phyloP scores from a whole-genome alignment of 64 coral and sea anemone species.

The Actinia tenebrosa region DNA sequence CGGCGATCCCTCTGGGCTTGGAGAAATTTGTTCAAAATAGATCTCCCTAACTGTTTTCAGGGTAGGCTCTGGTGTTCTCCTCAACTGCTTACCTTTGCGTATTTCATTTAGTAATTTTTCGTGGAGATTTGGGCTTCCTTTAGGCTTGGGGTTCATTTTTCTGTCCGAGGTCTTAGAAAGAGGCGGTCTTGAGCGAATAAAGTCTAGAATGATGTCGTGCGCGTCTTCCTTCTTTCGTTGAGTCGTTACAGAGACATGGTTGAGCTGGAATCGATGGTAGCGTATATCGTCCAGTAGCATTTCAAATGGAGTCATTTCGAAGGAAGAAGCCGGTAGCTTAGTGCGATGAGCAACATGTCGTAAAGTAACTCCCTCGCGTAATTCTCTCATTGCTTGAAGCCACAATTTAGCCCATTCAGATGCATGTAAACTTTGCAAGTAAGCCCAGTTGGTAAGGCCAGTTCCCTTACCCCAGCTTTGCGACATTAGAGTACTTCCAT shows the following conservation, averaged over 20 bases:
- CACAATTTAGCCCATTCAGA: conserved; percentile 91
- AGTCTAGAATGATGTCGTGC: conserved; percentile 88
- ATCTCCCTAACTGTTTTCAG: conserved; percentile 68
- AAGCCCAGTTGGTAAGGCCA: conserved; percentile 80
- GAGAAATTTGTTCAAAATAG: conserved; percentile 65
- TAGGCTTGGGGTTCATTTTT: conserved; percentile 78
- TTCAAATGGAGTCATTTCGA: conserved; percentile 83
- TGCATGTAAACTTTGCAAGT: conserved; percentile 77
- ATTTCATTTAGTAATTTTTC: conserved; percentile 72
- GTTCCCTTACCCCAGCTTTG: conserved; percentile 76
- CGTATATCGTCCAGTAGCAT: conserved; percentile 89
- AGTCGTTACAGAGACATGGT: conserved; percentile 50
- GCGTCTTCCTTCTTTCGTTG: conserved; percentile 69
- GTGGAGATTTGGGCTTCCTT: conserved; percentile 37
- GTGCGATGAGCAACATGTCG: conserved; percentile 64
- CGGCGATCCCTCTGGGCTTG: conserved; percentile 15
- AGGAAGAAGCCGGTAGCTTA: conserved; percentile 69
- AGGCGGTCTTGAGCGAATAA: conserved; percentile 89
- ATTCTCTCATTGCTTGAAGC: conserved; percentile 85
- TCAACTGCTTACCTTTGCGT: conserved; percentile 47
- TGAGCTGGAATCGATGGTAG: conserved; percentile 65
- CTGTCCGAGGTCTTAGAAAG: conserved; percentile 65
- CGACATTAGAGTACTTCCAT: conserved; percentile 61
- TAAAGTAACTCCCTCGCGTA: conserved; percentile 80
- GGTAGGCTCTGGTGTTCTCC: conserved; percentile 35